Evolutionary conservation across 1,140 invertebrate species (phyloP), one percentile per base, ranked within the genome.

Genomic region (Venturia canescens): DNA sequence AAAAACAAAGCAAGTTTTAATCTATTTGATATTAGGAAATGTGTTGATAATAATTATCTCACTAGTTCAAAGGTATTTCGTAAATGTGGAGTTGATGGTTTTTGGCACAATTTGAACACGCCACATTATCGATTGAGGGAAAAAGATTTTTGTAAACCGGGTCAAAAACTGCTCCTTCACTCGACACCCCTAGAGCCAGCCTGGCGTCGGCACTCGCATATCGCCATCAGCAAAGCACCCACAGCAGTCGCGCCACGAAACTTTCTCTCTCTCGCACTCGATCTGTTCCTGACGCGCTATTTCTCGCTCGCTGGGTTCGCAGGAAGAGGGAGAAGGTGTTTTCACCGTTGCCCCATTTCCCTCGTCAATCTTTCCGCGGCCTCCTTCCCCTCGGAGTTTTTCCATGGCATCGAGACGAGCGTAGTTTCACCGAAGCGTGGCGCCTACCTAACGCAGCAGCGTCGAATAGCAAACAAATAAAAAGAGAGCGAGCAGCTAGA

Each of bases 301-400:
- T 18, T 5, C 48, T 50, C 48, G 3, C 48, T 50, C 48, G 2
- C 48, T 50, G 11, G 48, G 3, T 50, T 11, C 31, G 7, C 31
- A 2, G 48, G 15, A 60, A 57, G 74, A 76, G 13, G 44, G 70
- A 16, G 44, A 48, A 76, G 74, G 53, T 76, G 57, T 76, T 76
- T 76, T 76, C 57, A 76, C 74, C 57, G 53, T 76, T 76, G 74
- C 53, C 74, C 57, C 57, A 76, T 76, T 76, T 76, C 57, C 53
- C 57, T 60, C 50, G 72, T 75, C 72, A 75, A 75, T 75, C 72
- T 75, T 57, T 57, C 2, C 72, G 23, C 16, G 11, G 2, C 48
- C 3, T 1, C 26, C 21, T 60, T 60, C n/a, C 23, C 57, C 57
- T 7, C 48, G 13, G 18, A 18, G 6, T 60, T 29, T 29, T 66